Base-by-base conservation (phyloP, 1,140 invertebrate genomes). In the Neotoxoptera formosana region DNA sequence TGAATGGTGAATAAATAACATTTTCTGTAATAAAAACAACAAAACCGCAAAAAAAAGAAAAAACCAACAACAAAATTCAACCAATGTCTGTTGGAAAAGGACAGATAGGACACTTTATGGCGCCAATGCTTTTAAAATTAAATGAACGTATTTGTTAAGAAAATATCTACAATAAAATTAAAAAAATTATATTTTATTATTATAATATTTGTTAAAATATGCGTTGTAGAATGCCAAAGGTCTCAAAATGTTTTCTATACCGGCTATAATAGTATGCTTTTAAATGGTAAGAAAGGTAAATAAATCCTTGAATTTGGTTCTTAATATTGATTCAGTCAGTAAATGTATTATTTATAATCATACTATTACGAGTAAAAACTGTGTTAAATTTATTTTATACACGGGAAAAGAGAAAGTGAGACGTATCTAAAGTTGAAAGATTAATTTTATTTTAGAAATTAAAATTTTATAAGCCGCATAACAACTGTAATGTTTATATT, bases 1-100 rank as follows among this genome's bases (percentile, higher is more conserved):
- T 48, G 86, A 88, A 88, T 88, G 17, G 86, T 53, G 47, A 88
- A 88, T 88, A 88, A 88, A 51, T 88, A 88, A 51, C 47, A 88
- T 21, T 86, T 88, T 88, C 20, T 7, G 48, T 51, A 51, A 6
- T 51, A 34, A 88, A 20, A 88, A 88, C 11, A 88, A 51, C n/a
- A 51, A 51, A 51, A 88, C 47, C 20, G 7, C 17, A 9, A 21
- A 8, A 47, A 47, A 48, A 86, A 41, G n/a, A n/a, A 41, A 83
- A 83, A 30, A 86, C 84, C 14, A 48, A 87, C 7, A 36, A 81
- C n/a, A 81, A 81, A 81, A 34, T 36, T 34, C 34, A 48, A 87
- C 84, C 30, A 36, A 53, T 53, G 87, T 53, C 87, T 53, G 8
- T 53, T 89, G 48, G 0, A 89, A 89, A 89, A 53, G 11, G 34